Base-by-base conservation (phyloP, 2,888 invertebrate species). In the Colostygia pectinataria region DNA sequence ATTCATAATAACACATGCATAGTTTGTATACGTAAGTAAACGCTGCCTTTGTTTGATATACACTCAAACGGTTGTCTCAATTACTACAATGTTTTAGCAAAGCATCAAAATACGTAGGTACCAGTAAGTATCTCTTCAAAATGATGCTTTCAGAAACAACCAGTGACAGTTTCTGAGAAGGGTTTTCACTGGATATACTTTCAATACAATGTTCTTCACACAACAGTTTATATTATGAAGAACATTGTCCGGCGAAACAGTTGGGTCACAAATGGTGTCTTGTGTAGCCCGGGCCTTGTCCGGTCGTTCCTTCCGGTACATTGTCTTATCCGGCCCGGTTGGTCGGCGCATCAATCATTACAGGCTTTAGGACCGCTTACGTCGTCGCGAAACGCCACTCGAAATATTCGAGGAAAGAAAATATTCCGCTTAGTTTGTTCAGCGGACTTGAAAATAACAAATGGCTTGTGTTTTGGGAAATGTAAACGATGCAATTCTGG, bases 261-360 rank as follows among this genome's bases (percentile, higher is more conserved):
- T 52, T 47, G 47, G 39, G 29, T 39, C 50, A 36, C 51, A 58
- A 53, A 56, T 50, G 48, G 20, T 6, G 20, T 44, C 43, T 52
- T 33, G 29, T 34, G 44, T 46, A 31, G 33, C 28, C 42, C 28
- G 54, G 41, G 43, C 33, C 37, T 27, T 31, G 34, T 34, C 63
- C 64, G 71, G 69, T 65, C 72, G 68, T 75, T 77, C 67, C 71
- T 80, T 82, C 80, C 80, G 77, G 78, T 66, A 75, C 78, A 80
- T 83, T 82, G 84, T 84, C 81, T 83, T 77, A 77, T 77, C 79
- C 83, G 76, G 74, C 50, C 67, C 65, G 64, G 63, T 61, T 65
- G 64, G 51, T 60, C 56, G 63, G 63, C 64, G 60, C 69, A 79
- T 83, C 81, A 71, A 74, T 76, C 75, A 75, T 74, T 29, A 62